Conservation (phyloP, 2,797 vertebrate species). For the Chiropotes sagulatus region DNA sequence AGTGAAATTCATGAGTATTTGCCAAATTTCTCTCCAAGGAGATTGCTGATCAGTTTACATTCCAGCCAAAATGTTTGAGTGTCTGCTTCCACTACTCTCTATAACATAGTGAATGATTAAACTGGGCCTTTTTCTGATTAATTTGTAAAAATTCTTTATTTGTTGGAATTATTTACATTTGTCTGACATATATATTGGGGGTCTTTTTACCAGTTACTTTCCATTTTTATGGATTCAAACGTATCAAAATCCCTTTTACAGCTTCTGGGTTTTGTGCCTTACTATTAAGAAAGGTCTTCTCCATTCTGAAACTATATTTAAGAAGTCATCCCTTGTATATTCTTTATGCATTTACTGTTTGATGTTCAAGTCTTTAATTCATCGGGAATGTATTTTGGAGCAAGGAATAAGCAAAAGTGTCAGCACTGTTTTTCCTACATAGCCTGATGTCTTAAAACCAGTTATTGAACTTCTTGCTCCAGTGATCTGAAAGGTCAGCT, state of each 20-base stretch:
- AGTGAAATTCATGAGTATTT: not conserved
- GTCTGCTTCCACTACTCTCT: not conserved
- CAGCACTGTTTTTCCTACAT: not conserved
- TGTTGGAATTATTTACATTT: constrained; percentile 34
- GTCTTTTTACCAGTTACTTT: constrained; percentile 8
- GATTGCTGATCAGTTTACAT: not conserved
- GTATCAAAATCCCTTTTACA: not conserved
- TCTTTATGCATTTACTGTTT: constrained; percentile 13
- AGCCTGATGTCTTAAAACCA: not conserved
- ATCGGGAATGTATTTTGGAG: not conserved
- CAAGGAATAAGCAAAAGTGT: not conserved
- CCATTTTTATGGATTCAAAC: not conserved
- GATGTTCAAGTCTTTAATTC: constrained; percentile 7
- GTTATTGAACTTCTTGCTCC: not conserved
- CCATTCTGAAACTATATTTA: not conserved
- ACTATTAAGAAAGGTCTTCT: not conserved
- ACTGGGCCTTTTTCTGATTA: not conserved
- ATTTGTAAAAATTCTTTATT: not conserved
- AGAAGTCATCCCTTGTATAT: not conserved
- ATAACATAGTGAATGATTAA: not conserved
- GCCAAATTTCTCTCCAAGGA: not conserved
- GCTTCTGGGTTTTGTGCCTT: not conserved
- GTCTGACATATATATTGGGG: not conserved
- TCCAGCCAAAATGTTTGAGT: too few relatives aligned
- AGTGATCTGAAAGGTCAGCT: not conserved